These are phyloP conservation scores for Deilephila elpenor DNA, from an alignment of 2,888 invertebrate species.

Conservation along the genomic window DNA sequence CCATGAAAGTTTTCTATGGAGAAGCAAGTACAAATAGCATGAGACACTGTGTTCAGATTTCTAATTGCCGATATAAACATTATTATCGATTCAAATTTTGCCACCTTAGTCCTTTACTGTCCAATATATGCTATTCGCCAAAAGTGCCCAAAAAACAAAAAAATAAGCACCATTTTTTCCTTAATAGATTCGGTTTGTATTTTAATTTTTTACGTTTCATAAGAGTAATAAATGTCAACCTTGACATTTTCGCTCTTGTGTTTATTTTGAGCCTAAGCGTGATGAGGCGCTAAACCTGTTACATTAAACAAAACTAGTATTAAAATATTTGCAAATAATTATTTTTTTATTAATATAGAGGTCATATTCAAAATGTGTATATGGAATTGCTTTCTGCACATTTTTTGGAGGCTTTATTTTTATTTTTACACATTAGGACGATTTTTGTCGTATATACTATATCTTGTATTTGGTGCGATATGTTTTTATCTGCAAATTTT, in stretches of 20 bases:
- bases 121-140: background rate
- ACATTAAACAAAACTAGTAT: background rate
- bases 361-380: background rate
- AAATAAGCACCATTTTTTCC: background rate
- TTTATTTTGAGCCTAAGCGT: conserved; percentile 19
- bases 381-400: background rate
- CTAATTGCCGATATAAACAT: no score
- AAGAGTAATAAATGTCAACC: conserved; percentile 1
- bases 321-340: conserved; percentile 3
- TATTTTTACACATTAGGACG: no score
- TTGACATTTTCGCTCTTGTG: conserved; percentile 26
- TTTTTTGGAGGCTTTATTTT: no score
- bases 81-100: no score
- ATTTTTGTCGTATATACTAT: no score
- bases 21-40: no score
- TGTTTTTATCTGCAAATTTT: no score
- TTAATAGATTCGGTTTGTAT: background rate
- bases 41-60: no score
- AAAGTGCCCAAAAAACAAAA: background rate
- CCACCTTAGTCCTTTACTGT: no score
- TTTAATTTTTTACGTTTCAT: background rate
- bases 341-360: background rate
- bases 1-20: no score
- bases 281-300: background rate
- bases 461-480: no score